Base-by-base conservation (phyloP, 2,888 invertebrate genomes). In the Meteorus cinctellus region DNA sequence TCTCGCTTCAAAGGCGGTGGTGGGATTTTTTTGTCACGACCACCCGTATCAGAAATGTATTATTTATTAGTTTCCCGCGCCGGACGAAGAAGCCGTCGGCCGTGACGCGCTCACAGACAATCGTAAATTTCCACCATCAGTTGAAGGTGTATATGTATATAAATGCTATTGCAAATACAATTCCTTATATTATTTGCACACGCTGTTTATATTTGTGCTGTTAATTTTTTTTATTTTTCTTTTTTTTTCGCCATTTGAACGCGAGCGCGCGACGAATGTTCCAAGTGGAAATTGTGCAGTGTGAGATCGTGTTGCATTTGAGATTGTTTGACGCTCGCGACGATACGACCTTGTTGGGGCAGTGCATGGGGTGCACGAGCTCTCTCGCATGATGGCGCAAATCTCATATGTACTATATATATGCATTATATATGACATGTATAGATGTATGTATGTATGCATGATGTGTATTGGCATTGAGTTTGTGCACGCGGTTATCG, bases 31-130 rank as follows among this genome's bases (percentile, higher is more conserved):
- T 79, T 81, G 80, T 72, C 80, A 76, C 80, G 81, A 79, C 82
- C 81, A 84, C 84, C 83, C 83, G 82, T 82, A 79, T 83, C 83
- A 82, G 78, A 84, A 84, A 85, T 86, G 83, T 83, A 84, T 84
- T 82, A 82, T 84, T 86, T 84, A 83, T 83, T 79, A 82, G 82
- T 78, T 79, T 78, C 78, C 77, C 77, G 80, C 77, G 81, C 74
- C 73, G 76, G 77, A 75, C 78, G 78, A 81, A 79, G 80, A 79
- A 79, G 77, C 75, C 70, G 75, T 75, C 70, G 75, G 55, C 75
- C 75, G 63, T 75, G 75, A 75, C 75, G 71, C 41, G 41, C 55
- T 66, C 71, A 69, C 74, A 77, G 77, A 80, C 81, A 82, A 82
- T 82, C 82, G 81, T 81, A 82, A 81, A 84, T 83, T 83, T 83